Evolutionary conservation across 2,113 vertebrate genomes (phyloP), one percentile per base, ranked within the genome.

Genomic region (Nanger granti): DNA sequence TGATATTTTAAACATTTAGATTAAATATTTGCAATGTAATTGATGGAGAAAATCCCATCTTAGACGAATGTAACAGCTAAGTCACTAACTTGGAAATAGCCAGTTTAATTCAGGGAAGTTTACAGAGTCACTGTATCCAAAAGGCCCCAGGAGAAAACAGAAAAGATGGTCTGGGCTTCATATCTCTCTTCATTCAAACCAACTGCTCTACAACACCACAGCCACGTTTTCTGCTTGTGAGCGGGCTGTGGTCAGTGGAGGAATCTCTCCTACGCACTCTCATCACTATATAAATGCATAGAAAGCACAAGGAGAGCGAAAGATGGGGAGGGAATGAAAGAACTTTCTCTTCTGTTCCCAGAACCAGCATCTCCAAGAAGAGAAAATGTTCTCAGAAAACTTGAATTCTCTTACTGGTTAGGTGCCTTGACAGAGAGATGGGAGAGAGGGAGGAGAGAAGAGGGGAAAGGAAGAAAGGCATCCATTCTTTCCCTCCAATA

Each of bases 1-100:
- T 87, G 89, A 62, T n/a, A 52, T 28, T 84, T 66, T 93, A 87
- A 94, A 89, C 11, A 60, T 93, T 94, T 37, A 41, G 52, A 89
- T 92, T 73, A 73, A 93, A 97, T 76, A 96, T 34, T 59, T 90
- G 59, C 87, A 96, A 85, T 1, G 60, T 87, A 64, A 52, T 84
- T 59, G 47, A 52, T 37, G 49, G 84, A 60, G 57, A 73, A 87
- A 95, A 59, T 82, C 91, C 91, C 47, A 89, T 44, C 24, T 60
- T 92, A 37, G 92, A 34, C 88, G 91, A 97, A 52, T 82, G 11
- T 66, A 87, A 90, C 11, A 60, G 60, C 59, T 83, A 92, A 73
- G 54, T 41, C 64, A 79, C 52, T 82, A 69, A 47, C 20, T 85
- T 80, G 41, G 64, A 22, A 92, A 89, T 3, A 60, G 31, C 49